Conservation (phyloP, 92 coral and sea anemone genomes). For the Porites rus region DNA sequence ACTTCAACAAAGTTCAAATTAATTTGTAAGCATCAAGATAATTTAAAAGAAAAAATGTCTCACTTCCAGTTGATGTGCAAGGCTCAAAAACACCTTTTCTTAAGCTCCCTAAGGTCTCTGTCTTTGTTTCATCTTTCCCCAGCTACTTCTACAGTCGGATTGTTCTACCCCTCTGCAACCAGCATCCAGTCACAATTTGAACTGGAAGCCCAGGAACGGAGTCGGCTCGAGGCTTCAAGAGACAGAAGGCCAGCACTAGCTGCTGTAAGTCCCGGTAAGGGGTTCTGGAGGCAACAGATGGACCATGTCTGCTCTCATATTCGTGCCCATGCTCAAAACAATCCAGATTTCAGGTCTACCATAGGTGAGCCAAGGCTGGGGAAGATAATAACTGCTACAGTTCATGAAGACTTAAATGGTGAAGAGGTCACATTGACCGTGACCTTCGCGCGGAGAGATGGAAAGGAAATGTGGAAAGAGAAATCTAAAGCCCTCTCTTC, state of each 20-base stretch:
- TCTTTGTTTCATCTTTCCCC: neutral
- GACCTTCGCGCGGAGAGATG: conserved; percentile 89
- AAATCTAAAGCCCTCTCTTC: conserved; percentile 77
- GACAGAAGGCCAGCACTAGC: conserved; percentile 90
- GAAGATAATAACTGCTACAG: conserved; percentile 88
- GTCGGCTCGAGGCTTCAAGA: conserved; percentile 82
- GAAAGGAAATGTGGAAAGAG: conserved; percentile 79
- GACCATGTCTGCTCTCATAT: conserved; percentile 98
- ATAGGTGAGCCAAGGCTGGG: conserved; percentile 98
- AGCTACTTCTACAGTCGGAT: conserved; percentile 96
- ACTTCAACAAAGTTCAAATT: no score
- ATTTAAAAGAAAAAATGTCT: no score
- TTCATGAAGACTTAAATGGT: conserved; percentile 95
- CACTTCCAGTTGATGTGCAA: no score
- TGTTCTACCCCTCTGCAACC: conserved; percentile 92
- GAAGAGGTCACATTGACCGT: conserved; percentile 93
- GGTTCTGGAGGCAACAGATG: conserved; percentile 99
- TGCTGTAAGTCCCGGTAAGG: conserved; percentile 98
- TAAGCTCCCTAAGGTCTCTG: no score
- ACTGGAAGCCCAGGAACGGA: conserved; percentile 75
- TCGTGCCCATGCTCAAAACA: conserved; percentile 95
- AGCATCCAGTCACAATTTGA: conserved; percentile 82
- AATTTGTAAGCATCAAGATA: no score
- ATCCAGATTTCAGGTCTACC: conserved; percentile 92
- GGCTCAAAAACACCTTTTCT: no score